phyloP scores from a whole-genome alignment of 2,113 vertebrate species.

The Rousettus leschenaultii region DNA sequence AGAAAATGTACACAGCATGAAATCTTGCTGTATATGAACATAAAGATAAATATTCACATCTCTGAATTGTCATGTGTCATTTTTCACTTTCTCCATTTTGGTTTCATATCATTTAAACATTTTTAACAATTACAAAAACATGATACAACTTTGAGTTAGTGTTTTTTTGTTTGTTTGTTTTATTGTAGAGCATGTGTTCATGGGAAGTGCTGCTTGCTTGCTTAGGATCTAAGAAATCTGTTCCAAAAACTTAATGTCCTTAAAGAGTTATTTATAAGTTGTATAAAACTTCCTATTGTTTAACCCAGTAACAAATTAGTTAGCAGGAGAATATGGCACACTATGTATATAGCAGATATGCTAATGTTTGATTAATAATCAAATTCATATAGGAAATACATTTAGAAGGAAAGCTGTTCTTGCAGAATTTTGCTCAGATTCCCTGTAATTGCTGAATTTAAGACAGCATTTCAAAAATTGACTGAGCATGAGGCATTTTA shows the following conservation, averaged over 20 bases:
- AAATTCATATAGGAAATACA: conserved; percentile 31
- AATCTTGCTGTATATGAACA: neutral
- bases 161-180: neutral
- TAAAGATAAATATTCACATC: neutral
- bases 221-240: neutral
- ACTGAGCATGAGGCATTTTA: conserved; percentile 31
- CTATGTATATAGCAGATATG: conserved; percentile 4
- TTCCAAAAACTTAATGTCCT: neutral
- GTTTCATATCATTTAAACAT: neutral
- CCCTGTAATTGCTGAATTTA: conserved; percentile 49
- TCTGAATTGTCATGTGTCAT: neutral
- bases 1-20: neutral
- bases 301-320: neutral
- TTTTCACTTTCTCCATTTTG: conserved; percentile 27
- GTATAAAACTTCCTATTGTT: neutral
- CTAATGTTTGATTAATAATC: conserved; percentile 62
- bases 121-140: neutral
- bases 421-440: conserved; percentile 54
- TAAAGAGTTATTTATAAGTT: neutral
- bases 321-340: neutral
- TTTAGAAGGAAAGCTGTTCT: conserved; percentile 43
- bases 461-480: conserved; percentile 47
- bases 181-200: neutral
- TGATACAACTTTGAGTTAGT: neutral
- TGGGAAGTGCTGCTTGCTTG: neutral